These are phyloP conservation scores for Lepeophtheirus salmonis DNA, from an alignment of 1,140 invertebrate species.

Conservation along the genomic window DNA sequence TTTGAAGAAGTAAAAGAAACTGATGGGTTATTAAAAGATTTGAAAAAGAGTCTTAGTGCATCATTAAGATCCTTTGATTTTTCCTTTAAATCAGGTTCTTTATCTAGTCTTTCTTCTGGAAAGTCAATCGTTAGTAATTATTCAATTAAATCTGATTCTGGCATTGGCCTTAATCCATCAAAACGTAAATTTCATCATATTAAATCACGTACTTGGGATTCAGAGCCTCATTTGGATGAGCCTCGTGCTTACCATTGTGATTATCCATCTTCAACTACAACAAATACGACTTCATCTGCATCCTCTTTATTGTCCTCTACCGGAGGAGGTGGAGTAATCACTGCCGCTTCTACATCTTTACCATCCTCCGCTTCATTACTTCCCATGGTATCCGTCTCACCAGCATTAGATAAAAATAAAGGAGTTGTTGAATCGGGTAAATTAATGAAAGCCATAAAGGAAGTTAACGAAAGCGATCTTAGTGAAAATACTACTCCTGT, in stretches of 20 bases:
- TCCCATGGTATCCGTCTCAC: too few species aligned
- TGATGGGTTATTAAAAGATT: neutral
- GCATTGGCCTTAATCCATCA: neutral
- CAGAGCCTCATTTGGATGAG: neutral
- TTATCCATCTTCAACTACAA: neutral
- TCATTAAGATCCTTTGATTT: slow-evolving; percentile 6
- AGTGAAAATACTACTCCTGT: slow-evolving; percentile 15
- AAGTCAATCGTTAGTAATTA: slow-evolving; percentile 13
- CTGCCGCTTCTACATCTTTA: too few species aligned
- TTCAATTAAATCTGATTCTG: slow-evolving; percentile 16
- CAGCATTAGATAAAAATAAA: too few species aligned
- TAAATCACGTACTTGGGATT: neutral
- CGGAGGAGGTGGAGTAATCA: too few species aligned
- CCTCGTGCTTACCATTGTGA: neutral
- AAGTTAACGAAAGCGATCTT: slow-evolving; percentile 17
- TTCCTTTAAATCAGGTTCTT: slow-evolving; percentile 11
- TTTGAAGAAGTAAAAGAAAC: neutral
- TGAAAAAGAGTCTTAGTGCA: slow-evolving; percentile 4
- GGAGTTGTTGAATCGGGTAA: neutral
- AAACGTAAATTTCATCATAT: neutral
- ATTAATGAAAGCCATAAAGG: slow-evolving; percentile 15
- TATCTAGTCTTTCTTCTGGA: slow-evolving; percentile 15
- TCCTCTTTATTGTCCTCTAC: neutral
- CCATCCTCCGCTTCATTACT: neutral
- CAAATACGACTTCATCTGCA: neutral